These are phyloP conservation scores for Channa argus DNA, from an alignment of 2,113 vertebrate species.

Conservation along the genomic window DNA sequence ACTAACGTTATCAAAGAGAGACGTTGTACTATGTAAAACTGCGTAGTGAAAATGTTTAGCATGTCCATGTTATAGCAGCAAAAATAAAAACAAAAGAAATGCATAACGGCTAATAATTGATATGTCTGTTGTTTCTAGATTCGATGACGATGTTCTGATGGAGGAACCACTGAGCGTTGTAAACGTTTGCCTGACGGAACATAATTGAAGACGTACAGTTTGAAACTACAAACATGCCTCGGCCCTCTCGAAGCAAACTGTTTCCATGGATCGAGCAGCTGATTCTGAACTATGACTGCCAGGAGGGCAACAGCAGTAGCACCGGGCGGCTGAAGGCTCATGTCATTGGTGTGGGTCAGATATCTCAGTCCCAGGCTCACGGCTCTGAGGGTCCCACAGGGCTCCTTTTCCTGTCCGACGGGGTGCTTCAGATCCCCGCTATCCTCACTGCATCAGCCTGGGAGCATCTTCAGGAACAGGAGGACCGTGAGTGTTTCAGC, in stretches of 20 bases:
- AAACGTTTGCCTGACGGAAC: not conserved
- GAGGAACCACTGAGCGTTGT: constrained; percentile 4
- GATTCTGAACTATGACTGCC: constrained; percentile 43
- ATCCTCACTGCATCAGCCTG: constrained; percentile 63
- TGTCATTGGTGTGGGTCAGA: constrained; percentile 55
- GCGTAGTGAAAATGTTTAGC: too few relatives aligned
- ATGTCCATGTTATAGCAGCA: too few relatives aligned
- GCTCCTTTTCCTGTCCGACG: constrained; percentile 73
- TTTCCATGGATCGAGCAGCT: constrained; percentile 69
- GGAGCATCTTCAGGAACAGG: constrained; percentile 63
- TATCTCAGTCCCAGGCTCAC: constrained; percentile 60
- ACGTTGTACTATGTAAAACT: too few relatives aligned
- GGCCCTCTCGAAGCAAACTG: not conserved
- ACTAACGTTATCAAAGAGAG: too few relatives aligned
- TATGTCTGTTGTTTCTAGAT: not conserved
- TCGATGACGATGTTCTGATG: not conserved
- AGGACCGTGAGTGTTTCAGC: constrained; percentile 60
- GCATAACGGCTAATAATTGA: rapidly evolving
- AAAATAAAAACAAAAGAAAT: too few relatives aligned
- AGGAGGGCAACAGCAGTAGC: not conserved
- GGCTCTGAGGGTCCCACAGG: constrained; percentile 12
- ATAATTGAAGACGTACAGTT: not conserved
- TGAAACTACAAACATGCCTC: constrained; percentile 41
- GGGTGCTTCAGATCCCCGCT: constrained; percentile 65
- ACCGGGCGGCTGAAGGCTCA: constrained; percentile 53